These are phyloP conservation scores for Eucidaris tribuloides DNA, from an alignment of 35 echinoderm and acorn worm species.

Conservation along the genomic window DNA sequence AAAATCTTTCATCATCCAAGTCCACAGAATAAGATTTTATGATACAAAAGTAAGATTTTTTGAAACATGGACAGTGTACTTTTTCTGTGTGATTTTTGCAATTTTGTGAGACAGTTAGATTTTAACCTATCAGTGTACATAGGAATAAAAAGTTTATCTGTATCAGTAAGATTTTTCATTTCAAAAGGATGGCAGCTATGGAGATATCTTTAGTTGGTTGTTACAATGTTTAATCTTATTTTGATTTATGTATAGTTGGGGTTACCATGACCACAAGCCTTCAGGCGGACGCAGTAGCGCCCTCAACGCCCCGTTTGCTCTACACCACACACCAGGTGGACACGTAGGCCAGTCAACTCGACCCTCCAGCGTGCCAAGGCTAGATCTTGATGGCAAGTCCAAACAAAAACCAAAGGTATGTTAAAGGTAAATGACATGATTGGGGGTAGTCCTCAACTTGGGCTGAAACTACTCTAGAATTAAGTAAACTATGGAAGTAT, in stretches of 20 bases:
- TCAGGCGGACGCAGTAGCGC: slow-evolving; percentile 18
- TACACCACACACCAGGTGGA: slow-evolving; percentile 72
- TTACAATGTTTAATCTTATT: background rate
- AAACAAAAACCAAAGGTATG: slow-evolving; percentile 37
- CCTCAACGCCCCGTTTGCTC: slow-evolving; percentile 73
- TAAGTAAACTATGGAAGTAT: too few relatives aligned
- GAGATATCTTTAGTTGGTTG: background rate
- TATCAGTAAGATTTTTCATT: too few relatives aligned
- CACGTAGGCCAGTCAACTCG: slow-evolving; percentile 15
- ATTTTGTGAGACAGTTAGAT: background rate
- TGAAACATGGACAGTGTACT: too few relatives aligned
- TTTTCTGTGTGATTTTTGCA: too few relatives aligned
- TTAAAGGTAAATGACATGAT: too few relatives aligned
- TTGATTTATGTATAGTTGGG: slow-evolving; percentile 54
- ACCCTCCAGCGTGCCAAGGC: slow-evolving; percentile 54
- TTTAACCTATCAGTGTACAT: background rate
- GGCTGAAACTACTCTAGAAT: too few relatives aligned
- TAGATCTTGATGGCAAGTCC: slow-evolving; percentile 13
- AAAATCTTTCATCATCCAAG: too few relatives aligned
- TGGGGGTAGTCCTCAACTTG: too few relatives aligned
- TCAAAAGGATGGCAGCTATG: background rate
- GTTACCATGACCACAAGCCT: slow-evolving; percentile 75
- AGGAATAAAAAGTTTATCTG: background rate
- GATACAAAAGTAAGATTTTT: too few relatives aligned
- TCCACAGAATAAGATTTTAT: too few relatives aligned